Conservation (phyloP, 2,113 vertebrate genomes). For the Ciconia boyciana region DNA sequence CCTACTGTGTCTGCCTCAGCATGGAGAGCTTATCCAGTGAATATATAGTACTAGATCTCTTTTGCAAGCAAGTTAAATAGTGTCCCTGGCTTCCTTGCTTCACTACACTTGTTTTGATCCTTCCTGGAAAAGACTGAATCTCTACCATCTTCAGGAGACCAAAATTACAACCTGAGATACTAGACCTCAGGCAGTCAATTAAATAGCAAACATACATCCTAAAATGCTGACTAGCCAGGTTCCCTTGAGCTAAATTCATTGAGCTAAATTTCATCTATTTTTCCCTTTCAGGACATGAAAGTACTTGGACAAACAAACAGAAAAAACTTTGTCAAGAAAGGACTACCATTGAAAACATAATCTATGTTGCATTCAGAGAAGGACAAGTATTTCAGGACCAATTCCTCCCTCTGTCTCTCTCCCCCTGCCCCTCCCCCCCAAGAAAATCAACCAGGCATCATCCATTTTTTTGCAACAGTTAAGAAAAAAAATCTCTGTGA, state of each 20-base stretch:
- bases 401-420: not conserved
- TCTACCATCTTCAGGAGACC: not conserved
- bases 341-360: not conserved
- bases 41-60: not conserved
- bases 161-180: not conserved
- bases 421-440: rapidly evolving
- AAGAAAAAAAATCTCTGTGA: not conserved
- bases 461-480: not conserved
- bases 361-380: not conserved
- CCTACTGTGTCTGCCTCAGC: not conserved
- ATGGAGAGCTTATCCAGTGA: not conserved
- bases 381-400: not conserved
- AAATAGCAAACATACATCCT: not conserved
- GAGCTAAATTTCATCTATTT: not conserved
- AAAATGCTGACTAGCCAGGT: not conserved
- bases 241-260: not conserved
- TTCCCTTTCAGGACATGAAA: not conserved
- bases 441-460: not conserved
- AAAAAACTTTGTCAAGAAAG: not conserved
- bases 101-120: not conserved
- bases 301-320: not conserved
- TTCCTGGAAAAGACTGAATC: not conserved
- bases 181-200: not conserved
- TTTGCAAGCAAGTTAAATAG: not conserved
- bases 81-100: not conserved